phyloP scores from a whole-genome alignment of 1,140 invertebrate genomes.

The Bombus waltoni region DNA sequence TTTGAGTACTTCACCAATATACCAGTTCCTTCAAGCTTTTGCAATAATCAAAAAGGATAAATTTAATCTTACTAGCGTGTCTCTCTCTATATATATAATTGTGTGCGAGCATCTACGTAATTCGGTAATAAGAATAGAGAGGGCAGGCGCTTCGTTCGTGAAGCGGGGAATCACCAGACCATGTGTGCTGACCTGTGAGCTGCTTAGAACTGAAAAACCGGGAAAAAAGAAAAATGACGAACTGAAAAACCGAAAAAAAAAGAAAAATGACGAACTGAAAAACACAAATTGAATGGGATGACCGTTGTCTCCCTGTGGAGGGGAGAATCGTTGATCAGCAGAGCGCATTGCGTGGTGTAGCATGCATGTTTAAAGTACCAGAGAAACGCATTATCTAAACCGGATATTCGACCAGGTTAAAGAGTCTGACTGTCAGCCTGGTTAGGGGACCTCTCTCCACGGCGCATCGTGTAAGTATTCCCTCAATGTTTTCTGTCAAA shows the following conservation, averaged over 20 bases:
- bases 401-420: constrained; percentile 48
- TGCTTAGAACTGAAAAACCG: constrained; percentile 10
- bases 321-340: constrained; percentile 40
- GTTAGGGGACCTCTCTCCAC: constrained; percentile 46
- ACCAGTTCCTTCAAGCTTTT: not conserved
- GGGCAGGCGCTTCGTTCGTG: constrained; percentile 19
- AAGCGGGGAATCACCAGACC: constrained; percentile 11
- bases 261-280: not conserved
- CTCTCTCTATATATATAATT: too few species aligned
- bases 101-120: not conserved
- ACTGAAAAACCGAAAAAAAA: not conserved
- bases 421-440: constrained; percentile 40
- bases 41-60: not conserved
- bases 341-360: constrained; percentile 54
- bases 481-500: constrained; percentile 59
- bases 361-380: constrained; percentile 57
- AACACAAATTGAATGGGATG: not conserved
- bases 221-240: not conserved
- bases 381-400: constrained; percentile 29
- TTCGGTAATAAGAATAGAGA: not conserved
- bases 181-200: constrained; percentile 18
- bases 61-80: not conserved
- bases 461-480: constrained; percentile 63
- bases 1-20: not conserved
- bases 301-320: constrained; percentile 3